Conservation (phyloP, 1,140 invertebrate genomes). For the Maniola jurtina region DNA sequence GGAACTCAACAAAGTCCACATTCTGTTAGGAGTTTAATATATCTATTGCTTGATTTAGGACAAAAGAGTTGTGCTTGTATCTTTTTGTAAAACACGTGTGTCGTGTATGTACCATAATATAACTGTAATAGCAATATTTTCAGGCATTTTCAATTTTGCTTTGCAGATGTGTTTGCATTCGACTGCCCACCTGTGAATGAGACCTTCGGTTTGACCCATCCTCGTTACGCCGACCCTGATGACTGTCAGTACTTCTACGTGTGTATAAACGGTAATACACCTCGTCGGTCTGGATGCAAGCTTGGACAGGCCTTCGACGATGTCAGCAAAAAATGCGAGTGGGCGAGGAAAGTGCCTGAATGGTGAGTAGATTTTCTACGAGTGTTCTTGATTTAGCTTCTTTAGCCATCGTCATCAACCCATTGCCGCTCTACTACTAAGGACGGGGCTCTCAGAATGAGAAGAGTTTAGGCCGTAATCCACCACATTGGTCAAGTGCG, state of each 20-base stretch:
- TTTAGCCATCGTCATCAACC: neutral
- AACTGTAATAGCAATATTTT: too few relatives aligned
- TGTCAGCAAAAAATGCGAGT: conserved; percentile 88
- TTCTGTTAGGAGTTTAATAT: too few relatives aligned
- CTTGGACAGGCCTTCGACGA: conserved; percentile 95
- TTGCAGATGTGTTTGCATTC: conserved; percentile 90
- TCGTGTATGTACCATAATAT: too few relatives aligned
- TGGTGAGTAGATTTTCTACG: conserved; percentile 84
- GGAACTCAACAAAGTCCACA: too few relatives aligned
- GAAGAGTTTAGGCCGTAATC: too few relatives aligned
- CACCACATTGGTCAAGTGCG: too few relatives aligned
- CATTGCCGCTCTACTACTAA: too few relatives aligned
- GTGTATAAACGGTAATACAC: conserved; percentile 91
- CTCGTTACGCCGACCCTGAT: conserved; percentile 91
- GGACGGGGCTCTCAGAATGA: too few relatives aligned
- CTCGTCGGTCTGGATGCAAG: conserved; percentile 91
- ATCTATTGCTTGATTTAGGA: too few relatives aligned
- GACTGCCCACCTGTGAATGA: conserved; percentile 89
- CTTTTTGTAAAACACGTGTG: too few relatives aligned
- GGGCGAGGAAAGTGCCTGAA: conserved; percentile 93
- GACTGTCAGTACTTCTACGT: conserved; percentile 96
- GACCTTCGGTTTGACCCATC: conserved; percentile 86
- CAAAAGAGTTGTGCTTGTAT: too few relatives aligned
- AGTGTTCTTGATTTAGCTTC: neutral
- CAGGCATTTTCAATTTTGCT: conserved; percentile 12